A percentile compares a stretch with the other conserved stretches of the same genome.
Conservation (phyloP, 35 echinoderm and acorn worm genomes). For the Chiridota heheva region DNA sequence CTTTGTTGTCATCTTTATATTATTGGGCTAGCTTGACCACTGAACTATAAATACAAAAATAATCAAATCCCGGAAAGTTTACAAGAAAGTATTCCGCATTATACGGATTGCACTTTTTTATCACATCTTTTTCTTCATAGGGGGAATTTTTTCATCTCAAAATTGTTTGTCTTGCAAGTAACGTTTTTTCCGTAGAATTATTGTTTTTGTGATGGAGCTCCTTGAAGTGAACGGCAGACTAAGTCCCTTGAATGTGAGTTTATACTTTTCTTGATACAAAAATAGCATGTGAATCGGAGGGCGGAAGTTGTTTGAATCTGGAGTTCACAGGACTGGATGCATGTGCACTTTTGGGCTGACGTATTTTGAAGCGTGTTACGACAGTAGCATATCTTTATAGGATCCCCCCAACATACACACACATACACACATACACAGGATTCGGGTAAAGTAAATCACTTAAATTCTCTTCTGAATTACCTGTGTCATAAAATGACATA, state of each 20-base stretch:
- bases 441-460: too few relatives aligned
- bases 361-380: neutral
- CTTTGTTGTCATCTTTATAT: neutral
- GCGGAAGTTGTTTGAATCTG: too few relatives aligned
- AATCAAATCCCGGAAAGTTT: neutral
- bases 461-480: too few relatives aligned
- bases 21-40: neutral
- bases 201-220: conserved; percentile 58
- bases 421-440: too few relatives aligned
- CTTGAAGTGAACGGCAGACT: conserved; percentile 57
- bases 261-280: neutral
- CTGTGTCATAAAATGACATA: too few relatives aligned
- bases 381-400: neutral
- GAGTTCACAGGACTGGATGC: neutral
- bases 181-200: conserved; percentile 58
- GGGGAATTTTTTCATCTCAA: conserved; percentile 60
- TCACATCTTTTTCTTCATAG: conserved; percentile 28
- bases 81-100: neutral
- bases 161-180: conserved; percentile 64
- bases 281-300: too few relatives aligned
- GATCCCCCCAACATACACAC: too few relatives aligned
- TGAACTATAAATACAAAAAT: neutral
- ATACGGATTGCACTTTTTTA: neutral
- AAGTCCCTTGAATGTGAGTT: conserved; percentile 25
- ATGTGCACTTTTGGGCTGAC: neutral